Evolutionary conservation across 2,113 vertebrate genomes (phyloP).

Genomic region (Acinonyx jubatus): DNA sequence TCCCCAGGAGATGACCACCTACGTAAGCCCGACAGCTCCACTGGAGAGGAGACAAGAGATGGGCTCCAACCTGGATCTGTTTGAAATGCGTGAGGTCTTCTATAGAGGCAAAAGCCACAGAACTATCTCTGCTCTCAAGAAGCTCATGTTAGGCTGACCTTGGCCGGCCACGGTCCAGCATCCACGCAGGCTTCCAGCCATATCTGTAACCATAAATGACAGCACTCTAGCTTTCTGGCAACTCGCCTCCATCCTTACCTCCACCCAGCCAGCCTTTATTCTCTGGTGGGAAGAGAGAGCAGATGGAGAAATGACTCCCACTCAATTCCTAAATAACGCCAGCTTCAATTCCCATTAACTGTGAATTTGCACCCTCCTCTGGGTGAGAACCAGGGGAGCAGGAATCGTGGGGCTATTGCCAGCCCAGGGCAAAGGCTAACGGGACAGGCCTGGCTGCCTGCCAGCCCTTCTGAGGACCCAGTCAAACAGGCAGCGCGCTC

Average conservation of each 20-base stretch:
- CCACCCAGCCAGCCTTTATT: slow-evolving; percentile 58
- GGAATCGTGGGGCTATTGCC: background rate
- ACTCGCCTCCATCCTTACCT: background rate
- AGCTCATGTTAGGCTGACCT: background rate
- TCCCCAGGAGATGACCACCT: background rate
- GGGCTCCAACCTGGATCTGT: background rate
- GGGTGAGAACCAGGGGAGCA: slow-evolving; percentile 31
- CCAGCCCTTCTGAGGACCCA: background rate
- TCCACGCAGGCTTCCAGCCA: background rate
- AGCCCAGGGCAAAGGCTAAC: background rate
- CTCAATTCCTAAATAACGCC: slow-evolving; percentile 68
- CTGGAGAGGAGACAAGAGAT: background rate
- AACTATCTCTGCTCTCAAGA: background rate
- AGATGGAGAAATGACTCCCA: slow-evolving; percentile 74
- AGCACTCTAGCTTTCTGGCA: slow-evolving; percentile 60
- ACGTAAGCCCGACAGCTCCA: background rate
- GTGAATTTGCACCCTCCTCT: slow-evolving; percentile 48
- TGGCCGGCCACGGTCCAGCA: background rate
- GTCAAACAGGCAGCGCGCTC: background rate
- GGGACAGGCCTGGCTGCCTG: background rate
- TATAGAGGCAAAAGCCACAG: background rate
- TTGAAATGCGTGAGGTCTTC: background rate
- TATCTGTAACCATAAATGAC: slow-evolving; percentile 57
- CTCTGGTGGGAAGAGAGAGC: slow-evolving; percentile 62
- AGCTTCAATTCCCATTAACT: slow-evolving; percentile 56